Evolutionary conservation across 1,140 invertebrate genomes (phyloP), one percentile per base, ranked within the genome.

Genomic region (Coenobita brevimanus): DNA sequence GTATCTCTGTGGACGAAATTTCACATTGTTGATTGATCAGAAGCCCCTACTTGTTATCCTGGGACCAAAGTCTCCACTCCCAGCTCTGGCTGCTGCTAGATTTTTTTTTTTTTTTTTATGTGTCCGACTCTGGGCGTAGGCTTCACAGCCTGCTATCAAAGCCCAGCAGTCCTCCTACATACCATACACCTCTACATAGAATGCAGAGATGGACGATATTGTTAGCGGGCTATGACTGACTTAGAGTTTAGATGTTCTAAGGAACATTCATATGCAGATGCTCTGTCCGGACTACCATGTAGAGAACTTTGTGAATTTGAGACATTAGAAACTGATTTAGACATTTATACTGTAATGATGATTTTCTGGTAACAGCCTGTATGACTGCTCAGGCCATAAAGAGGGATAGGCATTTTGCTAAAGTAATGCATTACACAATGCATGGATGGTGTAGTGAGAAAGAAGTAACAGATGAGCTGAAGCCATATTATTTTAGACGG

Each of bases 21-120:
- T 86, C 36, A 76, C 54, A 0, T 60, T 86, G 41, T 38, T 86
- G n/a, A 86, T 43, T 10, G 71, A 86, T 33, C 54, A 86, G 38
- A 76, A 86, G 27, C 83, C 83, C 17, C 57, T 76, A 13, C 41
- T 76, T 13, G 54, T 71, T 54, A 86, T 62, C 8, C 33, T 85
- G 21, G 67, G 67, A 36, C 50, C 67, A 2, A 85, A 76, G 41
- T 6, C 30, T 27, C 43, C 43, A 62, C 38, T 86, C 6, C 33
- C 71, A 15, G 38, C 50, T 17, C 27, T 86, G 27, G 54, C 54
- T 6, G 83, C 71, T 36, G 46, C 50, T n/a, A 75, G n/a, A n/a
- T n/a, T n/a, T n/a, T n/a, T n/a, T n/a, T n/a, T n/a, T n/a, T n/a
- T n/a, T n/a, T n/a, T n/a, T n/a, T n/a, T n/a, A n/a, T n/a, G n/a